These are phyloP conservation scores for Manis pentadactyla DNA, from an alignment of 2,797 vertebrate species.

Conservation along the genomic window DNA sequence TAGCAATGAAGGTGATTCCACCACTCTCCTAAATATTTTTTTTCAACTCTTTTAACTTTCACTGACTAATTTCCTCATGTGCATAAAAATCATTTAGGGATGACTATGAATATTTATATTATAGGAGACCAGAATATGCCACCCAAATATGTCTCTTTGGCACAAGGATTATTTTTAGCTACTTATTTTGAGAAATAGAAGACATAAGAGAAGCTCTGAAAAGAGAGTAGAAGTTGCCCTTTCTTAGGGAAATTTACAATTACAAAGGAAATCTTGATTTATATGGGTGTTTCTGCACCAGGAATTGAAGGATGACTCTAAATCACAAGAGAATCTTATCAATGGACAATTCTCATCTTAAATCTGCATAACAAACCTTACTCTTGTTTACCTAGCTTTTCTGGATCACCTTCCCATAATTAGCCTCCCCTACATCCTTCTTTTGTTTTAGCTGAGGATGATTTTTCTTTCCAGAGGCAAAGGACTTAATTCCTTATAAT, in stretches of 20 bases:
- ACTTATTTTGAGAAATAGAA: neutral
- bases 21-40: conserved; percentile 47
- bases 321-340: neutral
- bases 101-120: conserved; percentile 29
- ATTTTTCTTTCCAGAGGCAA: neutral
- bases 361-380: neutral
- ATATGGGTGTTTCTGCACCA: too few species aligned
- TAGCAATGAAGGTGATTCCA: conserved; percentile 61
- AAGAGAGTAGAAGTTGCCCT: neutral
- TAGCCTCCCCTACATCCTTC: neutral
- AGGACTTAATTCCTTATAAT: neutral
- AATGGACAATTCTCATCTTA: neutral
- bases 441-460: neutral
- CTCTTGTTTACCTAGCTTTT: neutral
- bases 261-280: neutral
- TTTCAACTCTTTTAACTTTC: conserved; percentile 13
- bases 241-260: neutral
- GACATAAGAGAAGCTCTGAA: neutral
- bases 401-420: neutral
- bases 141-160: neutral
- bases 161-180: neutral
- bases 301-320: neutral
- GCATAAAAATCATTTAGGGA: conserved; percentile 54
- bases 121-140: neutral
- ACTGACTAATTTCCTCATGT: conserved; percentile 46